These are phyloP conservation scores for Elgaria multicarinata DNA, from an alignment of 2,113 vertebrate species.

Conservation along the genomic window DNA sequence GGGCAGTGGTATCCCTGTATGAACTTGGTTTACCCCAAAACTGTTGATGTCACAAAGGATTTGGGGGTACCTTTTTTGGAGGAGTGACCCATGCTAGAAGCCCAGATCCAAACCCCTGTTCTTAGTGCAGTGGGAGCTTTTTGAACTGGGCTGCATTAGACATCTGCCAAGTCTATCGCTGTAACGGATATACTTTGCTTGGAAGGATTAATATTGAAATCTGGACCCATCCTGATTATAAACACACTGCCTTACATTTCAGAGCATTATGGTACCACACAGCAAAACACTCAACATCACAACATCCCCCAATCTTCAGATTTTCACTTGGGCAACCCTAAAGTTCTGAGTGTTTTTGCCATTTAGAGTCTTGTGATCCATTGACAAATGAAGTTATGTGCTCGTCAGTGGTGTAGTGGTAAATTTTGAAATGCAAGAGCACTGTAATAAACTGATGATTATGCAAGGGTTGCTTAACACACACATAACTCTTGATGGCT, in stretches of 20 bases:
- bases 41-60: background rate
- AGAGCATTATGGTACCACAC: background rate
- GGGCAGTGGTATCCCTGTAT: background rate
- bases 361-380: background rate
- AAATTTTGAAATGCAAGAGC: no score
- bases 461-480: no score
- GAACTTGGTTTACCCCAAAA: background rate
- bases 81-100: background rate
- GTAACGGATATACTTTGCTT: background rate
- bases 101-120: background rate
- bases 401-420: background rate
- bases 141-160: background rate
- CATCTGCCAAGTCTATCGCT: background rate
- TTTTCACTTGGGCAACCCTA: background rate
- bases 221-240: background rate
- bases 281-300: background rate
- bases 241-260: background rate
- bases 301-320: background rate
- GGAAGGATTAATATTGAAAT: background rate
- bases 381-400: background rate
- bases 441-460: no score
- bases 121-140: background rate
- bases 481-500: no score
- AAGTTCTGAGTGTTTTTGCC: background rate
- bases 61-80: background rate